Evolutionary conservation across 2,888 invertebrate species (phyloP).

Genomic region (Caenorhabditis afra): DNA sequence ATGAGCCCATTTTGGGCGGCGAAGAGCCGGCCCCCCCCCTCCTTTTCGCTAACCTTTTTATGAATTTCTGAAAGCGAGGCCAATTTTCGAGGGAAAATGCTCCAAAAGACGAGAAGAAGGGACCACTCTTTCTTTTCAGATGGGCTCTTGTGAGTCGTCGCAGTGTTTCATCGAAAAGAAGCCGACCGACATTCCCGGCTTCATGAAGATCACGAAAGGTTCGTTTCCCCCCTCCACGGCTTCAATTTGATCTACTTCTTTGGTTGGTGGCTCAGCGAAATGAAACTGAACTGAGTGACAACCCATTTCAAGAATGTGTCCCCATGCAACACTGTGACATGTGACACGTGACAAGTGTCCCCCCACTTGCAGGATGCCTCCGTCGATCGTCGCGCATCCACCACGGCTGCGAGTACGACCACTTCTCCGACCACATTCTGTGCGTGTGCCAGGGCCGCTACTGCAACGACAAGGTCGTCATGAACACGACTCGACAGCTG

Average conservation of each 20-base stretch:
- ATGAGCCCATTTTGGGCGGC: conserved; percentile 31
- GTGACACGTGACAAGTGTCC: conserved; percentile 2
- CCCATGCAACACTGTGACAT: too few species aligned
- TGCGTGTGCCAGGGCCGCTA: conserved; percentile 77
- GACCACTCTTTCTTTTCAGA: conserved; percentile 63
- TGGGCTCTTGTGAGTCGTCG: conserved; percentile 77
- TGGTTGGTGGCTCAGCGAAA: too few species aligned
- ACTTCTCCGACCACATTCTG: conserved; percentile 75
- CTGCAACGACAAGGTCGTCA: conserved; percentile 76
- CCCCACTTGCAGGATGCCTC: conserved; percentile 70
- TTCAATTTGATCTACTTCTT: not conserved
- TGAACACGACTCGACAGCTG: conserved; percentile 59
- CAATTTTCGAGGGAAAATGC: not conserved
- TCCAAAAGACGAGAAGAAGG: too few species aligned
- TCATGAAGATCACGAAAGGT: conserved; percentile 69
- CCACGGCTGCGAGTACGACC: conserved; percentile 79
- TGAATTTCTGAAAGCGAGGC: not conserved
- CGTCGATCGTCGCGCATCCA: conserved; percentile 73
- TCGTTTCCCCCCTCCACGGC: not conserved
- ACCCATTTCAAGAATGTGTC: too few species aligned
- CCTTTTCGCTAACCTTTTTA: conserved; percentile 13
- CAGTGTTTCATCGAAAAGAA: conserved; percentile 79
- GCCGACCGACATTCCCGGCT: conserved; percentile 75
- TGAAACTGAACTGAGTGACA: too few species aligned
- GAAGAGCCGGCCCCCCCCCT: not conserved